Percentiles rank a stretch among this genome's conserved stretches.
Conservation (phyloP, 2,113 vertebrate species). For the Arvicanthis niloticus region DNA sequence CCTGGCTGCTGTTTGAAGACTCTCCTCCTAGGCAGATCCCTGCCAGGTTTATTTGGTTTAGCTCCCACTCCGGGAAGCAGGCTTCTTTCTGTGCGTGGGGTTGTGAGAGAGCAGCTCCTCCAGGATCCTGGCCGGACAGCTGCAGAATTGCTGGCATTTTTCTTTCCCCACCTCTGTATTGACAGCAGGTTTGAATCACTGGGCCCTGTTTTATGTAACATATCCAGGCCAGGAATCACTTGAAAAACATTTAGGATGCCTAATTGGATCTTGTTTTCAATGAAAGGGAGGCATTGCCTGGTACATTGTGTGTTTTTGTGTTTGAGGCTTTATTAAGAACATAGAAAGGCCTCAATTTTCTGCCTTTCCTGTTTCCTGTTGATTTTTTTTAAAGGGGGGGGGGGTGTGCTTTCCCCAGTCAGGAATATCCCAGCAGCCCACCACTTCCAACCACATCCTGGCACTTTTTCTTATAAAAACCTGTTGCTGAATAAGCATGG, state of each 20-base stretch:
- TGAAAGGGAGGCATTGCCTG: not conserved
- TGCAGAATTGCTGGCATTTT: slow-evolving; percentile 66
- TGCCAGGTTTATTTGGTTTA: slow-evolving; percentile 75
- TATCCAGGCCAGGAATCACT: slow-evolving; percentile 57
- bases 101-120: not conserved
- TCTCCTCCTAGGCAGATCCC: slow-evolving; percentile 30
- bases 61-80: slow-evolving; percentile 26
- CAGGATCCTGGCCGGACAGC: slow-evolving; percentile 5
- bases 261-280: slow-evolving; percentile 67
- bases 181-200: slow-evolving; percentile 76
- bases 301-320: slow-evolving; percentile 59
- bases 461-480: not conserved
- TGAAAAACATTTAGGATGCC: slow-evolving; percentile 33
- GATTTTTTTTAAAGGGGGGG: not conserved
- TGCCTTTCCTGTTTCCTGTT: slow-evolving; percentile 32
- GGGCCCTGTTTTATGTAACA: slow-evolving; percentile 68
- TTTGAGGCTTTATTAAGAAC: slow-evolving; percentile 59
- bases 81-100: not conserved
- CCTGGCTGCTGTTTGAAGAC: slow-evolving; percentile 66
- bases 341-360: slow-evolving; percentile 39
- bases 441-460: not conserved
- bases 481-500: not conserved
- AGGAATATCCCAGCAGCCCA: not conserved
- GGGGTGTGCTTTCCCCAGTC: not conserved
- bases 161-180: slow-evolving; percentile 34